Base-by-base conservation (phyloP, 2,797 vertebrate species). In the Manis pentadactyla region DNA sequence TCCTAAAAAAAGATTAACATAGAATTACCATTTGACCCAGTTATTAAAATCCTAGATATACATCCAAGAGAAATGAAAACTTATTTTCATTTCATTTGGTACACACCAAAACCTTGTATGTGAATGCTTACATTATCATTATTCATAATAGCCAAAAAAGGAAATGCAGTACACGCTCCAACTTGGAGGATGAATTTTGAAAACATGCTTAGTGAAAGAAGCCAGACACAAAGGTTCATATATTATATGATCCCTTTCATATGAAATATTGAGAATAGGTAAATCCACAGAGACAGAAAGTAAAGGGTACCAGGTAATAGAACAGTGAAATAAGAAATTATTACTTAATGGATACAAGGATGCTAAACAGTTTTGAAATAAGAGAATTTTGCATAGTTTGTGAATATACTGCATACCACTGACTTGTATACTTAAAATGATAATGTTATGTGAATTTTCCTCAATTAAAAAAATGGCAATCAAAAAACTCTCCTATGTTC, bases 161-260 rank as follows among this genome's bases (percentile, higher is more conserved):
- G 17, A 73, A 83, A 75, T 1, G 29, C 77, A 87, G 77, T 57
- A 55, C 68, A 49, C 49, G 18, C 37, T 88, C 14, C 77, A 57
- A 74, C 57, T 37, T 89, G 37, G 37, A 57, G 37, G 37, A 57
- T 55, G 59, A 83, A 74, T 14, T 13, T 46, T 89, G 57, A 88
- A 88, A 82, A 94, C n/a, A 94, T 25, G 68, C 13, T 82, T 46
- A 82, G 46, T 31, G 8, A 73, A 74, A 66, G 68, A 82, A 94
- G 77, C 13, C 31, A 94, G 49, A 94, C 49, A 83, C 27, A 34
- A 66, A 88, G 31, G 42, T n/a, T 83, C 59, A 89, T 5, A 29
- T 82, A 71, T 31, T 74, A 12, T 79, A 34, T 1, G 21, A 42
- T 71, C 71, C 53, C 29, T 63, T 53, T 81, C 51, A 34, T 39